A percentile compares a stretch with the other conserved stretches of the same genome.
Conservation (phyloP, 2,888 invertebrate genomes). For the Drosophila emarginata region DNA sequence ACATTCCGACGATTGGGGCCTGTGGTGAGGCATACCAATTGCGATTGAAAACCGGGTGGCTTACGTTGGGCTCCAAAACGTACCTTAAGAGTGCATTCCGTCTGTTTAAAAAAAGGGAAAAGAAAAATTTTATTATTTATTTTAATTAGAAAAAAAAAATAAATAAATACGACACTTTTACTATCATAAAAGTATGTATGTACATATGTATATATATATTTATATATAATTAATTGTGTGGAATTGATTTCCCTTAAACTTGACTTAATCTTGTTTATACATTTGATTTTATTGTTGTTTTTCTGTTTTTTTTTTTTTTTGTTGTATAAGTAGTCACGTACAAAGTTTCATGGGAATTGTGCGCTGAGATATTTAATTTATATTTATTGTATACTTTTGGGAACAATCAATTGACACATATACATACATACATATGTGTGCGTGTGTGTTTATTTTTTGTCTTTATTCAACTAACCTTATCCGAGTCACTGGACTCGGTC, state of each 20-base stretch:
- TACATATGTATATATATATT: neutral
- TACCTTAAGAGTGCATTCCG: constrained; percentile 85
- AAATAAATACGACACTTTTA: no score
- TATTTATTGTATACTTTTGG: no score
- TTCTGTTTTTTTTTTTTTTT: no score
- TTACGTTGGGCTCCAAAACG: constrained; percentile 91
- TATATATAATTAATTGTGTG: neutral
- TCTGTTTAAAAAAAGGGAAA: constrained; percentile 63
- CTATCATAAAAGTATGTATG: neutral
- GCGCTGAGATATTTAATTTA: no score
- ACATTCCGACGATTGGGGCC: constrained; percentile 86
- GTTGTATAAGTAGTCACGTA: no score
- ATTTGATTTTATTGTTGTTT: no score
- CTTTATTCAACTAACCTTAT: constrained; percentile 64
- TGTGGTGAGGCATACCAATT: constrained; percentile 95
- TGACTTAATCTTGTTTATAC: no score
- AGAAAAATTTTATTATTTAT: no score
- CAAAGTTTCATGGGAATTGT: no score
- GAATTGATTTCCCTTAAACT: no score
- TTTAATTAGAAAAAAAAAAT: no score
- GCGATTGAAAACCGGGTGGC: constrained; percentile 98
- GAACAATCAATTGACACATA: neutral
- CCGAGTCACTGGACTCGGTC: constrained; percentile 80
- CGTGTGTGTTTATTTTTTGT: neutral
- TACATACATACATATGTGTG: neutral